phyloP scores from a whole-genome alignment of 2,888 invertebrate genomes.

The Scaptomyza reducta region DNA sequence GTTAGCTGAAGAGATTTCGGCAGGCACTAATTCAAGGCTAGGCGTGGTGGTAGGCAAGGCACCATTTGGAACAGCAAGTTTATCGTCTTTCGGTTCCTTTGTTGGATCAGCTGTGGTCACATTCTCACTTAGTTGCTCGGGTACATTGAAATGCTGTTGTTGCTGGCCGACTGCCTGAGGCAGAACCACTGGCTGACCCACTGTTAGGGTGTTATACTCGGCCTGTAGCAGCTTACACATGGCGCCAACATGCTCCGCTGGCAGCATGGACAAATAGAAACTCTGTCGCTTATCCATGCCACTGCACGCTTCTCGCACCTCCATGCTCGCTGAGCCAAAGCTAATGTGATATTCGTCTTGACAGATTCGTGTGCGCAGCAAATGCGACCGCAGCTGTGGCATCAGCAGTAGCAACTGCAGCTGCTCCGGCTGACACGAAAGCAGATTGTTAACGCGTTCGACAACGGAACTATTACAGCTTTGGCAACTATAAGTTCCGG shows the following conservation, averaged over 20 bases:
- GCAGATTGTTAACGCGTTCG: conserved; percentile 89
- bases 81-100: background rate
- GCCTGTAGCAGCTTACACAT: conserved; percentile 90
- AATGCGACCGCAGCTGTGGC: conserved; percentile 86
- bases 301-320: conserved; percentile 17
- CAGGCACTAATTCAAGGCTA: conserved; percentile 14
- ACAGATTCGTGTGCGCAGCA: conserved; percentile 87
- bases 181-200: conserved; percentile 9
- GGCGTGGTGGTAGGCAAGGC: background rate
- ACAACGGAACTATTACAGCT: conserved; percentile 89
- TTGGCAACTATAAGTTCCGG: conserved; percentile 89
- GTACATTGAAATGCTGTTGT: conserved; percentile 58
- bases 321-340: conserved; percentile 82
- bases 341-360: conserved; percentile 85
- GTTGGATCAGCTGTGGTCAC: conserved; percentile 24
- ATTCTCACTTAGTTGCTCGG: conserved; percentile 26
- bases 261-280: conserved; percentile 87
- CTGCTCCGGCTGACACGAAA: conserved; percentile 89
- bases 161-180: conserved; percentile 8
- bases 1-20: conserved; percentile 20
- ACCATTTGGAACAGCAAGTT: background rate
- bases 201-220: conserved; percentile 30
- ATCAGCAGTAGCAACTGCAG: conserved; percentile 87
- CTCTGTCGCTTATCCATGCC: conserved; percentile 79
- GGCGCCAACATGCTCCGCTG: conserved; percentile 89